phyloP scores from a whole-genome alignment of 2,888 invertebrate species.

The Platynereis dumerilii region DNA sequence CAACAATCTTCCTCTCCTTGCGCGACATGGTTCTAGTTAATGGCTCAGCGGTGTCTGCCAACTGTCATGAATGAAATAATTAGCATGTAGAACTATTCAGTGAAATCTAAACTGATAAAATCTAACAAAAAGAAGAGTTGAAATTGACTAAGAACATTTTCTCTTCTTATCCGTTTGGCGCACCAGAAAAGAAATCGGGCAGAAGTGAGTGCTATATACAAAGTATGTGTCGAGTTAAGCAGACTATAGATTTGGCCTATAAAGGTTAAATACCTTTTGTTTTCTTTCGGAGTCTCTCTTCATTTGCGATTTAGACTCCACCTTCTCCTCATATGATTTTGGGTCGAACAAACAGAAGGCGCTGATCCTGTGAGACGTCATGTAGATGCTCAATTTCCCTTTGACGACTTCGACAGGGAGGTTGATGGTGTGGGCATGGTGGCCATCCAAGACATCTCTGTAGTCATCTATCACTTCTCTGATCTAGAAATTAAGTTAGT shows the following conservation, averaged over 20 bases:
- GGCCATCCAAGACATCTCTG: neutral
- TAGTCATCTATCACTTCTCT: neutral
- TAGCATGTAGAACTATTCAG: too few relatives aligned
- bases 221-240: too few relatives aligned
- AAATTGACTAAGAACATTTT: too few relatives aligned
- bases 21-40: constrained; percentile 33
- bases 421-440: constrained; percentile 13
- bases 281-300: constrained; percentile 14
- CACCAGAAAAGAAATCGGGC: too few relatives aligned
- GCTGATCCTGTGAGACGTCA: constrained; percentile 11
- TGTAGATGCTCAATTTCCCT: constrained; percentile 4
- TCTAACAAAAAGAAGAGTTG: neutral
- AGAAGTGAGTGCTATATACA: too few relatives aligned
- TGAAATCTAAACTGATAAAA: neutral
- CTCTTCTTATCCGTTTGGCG: too few relatives aligned
- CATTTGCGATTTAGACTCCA: constrained; percentile 1
- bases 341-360: constrained; percentile 15
- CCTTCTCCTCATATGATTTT: constrained; percentile 3
- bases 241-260: too few relatives aligned
- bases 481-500: neutral
- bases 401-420: constrained; percentile 16
- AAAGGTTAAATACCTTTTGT: constrained; percentile 17
- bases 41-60: constrained; percentile 39
- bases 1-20: constrained; percentile 46
- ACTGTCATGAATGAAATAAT: constrained; percentile 13